Conservation (phyloP, 2,888 invertebrate genomes). For the Caenorhabditis zanzibari region DNA sequence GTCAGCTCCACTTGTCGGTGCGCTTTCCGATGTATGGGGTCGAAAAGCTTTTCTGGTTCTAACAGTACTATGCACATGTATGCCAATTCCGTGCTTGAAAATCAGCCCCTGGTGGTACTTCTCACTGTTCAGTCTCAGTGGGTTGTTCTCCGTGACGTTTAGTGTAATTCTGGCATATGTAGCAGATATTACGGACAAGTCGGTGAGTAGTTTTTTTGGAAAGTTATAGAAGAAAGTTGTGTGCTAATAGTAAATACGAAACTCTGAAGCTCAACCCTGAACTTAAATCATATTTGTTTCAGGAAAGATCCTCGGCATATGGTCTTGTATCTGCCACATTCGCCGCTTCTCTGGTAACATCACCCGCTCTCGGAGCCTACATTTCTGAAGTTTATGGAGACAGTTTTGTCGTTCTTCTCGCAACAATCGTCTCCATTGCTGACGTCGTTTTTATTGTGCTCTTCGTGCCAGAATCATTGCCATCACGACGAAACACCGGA, state of each 20-base stretch:
- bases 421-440: slow-evolving; percentile 94
- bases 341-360: slow-evolving; percentile 98
- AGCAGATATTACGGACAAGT: slow-evolving; percentile 97
- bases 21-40: slow-evolving; percentile 98
- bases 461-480: slow-evolving; percentile 97
- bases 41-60: slow-evolving; percentile 97
- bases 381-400: slow-evolving; percentile 89
- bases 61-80: slow-evolving; percentile 91
- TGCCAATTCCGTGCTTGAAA: slow-evolving; percentile 98
- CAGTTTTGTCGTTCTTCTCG: slow-evolving; percentile 91
- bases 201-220: slow-evolving; percentile 44
- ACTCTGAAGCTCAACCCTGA: too few species aligned
- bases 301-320: slow-evolving; percentile 82
- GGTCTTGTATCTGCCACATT: slow-evolving; percentile 94
- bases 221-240: neutral
- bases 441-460: slow-evolving; percentile 99
- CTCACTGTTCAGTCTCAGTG: slow-evolving; percentile 98
- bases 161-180: slow-evolving; percentile 99
- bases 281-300: slow-evolving; percentile 12
- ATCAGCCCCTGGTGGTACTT: slow-evolving; percentile 99
- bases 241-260: too few species aligned
- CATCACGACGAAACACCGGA: slow-evolving; percentile 89
- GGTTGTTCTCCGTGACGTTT: slow-evolving; percentile 98
- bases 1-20: slow-evolving; percentile 97
- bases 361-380: slow-evolving; percentile 93